Conservation (phyloP, 2,797 vertebrate genomes). For the Uromys caudimaculatus region DNA sequence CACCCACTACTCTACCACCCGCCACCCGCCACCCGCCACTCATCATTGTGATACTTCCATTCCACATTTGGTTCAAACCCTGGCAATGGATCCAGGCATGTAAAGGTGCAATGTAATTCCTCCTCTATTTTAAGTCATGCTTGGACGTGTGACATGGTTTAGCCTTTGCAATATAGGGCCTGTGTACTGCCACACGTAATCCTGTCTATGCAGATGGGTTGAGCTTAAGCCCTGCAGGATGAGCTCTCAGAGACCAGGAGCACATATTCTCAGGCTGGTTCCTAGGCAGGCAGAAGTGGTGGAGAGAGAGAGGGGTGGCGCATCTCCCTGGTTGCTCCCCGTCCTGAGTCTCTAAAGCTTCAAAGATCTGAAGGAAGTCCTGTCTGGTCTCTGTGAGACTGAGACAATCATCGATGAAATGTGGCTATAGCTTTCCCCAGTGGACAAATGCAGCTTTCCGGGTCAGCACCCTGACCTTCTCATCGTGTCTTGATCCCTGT, state of each 20-base stretch:
- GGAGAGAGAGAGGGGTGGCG: background rate
- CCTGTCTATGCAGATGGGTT: background rate
- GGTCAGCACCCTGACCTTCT: constrained; percentile 17
- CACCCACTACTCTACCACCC: no score
- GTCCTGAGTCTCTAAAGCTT: background rate
- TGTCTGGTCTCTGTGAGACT: constrained; percentile 50
- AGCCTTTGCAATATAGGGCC: background rate
- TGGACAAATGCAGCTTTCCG: constrained; percentile 41
- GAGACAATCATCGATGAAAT: constrained; percentile 60
- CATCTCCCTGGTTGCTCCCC: background rate
- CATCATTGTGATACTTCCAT: background rate
- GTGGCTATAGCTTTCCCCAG: constrained; percentile 28
- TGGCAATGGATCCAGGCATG: background rate
- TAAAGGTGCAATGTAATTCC: background rate
- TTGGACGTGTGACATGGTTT: background rate
- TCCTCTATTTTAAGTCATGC: background rate
- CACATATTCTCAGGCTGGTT: background rate
- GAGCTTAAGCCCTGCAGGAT: background rate
- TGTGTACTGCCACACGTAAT: background rate
- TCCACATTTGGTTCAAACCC: background rate
- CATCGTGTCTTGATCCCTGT: background rate
- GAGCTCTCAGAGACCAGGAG: background rate
- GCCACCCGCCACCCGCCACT: no score
- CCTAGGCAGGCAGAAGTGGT: background rate
- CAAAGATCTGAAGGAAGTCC: constrained; percentile 50